A percentile compares a stretch with the other conserved stretches of the same genome.
phyloP scores from a whole-genome alignment of 1,140 invertebrate species.

The Cepaea nemoralis region DNA sequence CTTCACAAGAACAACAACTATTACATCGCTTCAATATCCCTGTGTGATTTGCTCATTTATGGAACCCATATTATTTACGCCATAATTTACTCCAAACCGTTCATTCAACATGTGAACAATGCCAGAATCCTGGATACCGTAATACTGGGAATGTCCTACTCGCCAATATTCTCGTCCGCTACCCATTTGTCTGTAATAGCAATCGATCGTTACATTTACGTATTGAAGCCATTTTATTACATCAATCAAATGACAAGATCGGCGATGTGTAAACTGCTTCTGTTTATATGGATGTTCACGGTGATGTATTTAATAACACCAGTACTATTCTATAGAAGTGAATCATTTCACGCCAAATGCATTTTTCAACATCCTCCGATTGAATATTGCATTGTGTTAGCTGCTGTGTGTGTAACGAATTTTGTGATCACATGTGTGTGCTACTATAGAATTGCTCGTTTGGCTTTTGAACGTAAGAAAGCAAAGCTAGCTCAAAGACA shows the following conservation, averaged over 20 bases:
- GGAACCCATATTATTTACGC: background rate
- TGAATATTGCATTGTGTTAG: background rate
- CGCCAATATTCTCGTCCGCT: background rate
- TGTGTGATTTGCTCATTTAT: background rate
- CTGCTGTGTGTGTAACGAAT: too few species aligned
- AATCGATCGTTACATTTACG: background rate
- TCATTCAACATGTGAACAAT: background rate
- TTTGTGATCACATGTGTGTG: background rate
- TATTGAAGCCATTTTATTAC: background rate
- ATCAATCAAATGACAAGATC: background rate
- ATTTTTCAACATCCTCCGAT: background rate
- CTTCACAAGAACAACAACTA: background rate
- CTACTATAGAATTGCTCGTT: background rate
- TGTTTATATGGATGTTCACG: background rate
- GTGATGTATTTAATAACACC: background rate
- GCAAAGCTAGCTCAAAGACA: background rate
- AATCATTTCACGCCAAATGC: background rate
- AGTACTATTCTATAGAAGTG: background rate
- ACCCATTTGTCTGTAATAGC: background rate
- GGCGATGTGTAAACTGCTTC: background rate
- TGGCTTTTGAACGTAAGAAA: background rate
- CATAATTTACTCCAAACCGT: background rate
- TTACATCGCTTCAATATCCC: background rate
- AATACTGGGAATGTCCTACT: background rate
- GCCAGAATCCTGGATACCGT: background rate